These are phyloP conservation scores for Cryptops parisi DNA, from an alignment of 2,888 invertebrate genomes.

Conservation along the genomic window DNA sequence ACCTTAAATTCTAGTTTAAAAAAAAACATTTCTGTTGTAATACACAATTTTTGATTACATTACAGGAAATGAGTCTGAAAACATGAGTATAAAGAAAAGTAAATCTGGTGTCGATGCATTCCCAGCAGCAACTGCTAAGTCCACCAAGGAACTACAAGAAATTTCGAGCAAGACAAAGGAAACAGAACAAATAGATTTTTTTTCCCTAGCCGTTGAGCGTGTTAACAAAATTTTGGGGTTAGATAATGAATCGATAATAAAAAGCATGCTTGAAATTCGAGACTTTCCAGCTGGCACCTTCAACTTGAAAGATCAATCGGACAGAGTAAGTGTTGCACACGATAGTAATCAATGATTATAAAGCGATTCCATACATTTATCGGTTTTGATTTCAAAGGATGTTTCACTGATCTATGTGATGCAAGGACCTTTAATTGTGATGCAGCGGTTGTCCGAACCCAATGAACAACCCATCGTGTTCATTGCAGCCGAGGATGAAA, in stretches of 20 bases:
- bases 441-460: slow-evolving; percentile 43
- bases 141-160: too few species aligned
- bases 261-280: slow-evolving; percentile 62
- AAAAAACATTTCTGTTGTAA: too few species aligned
- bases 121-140: too few species aligned
- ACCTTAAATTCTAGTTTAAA: too few species aligned
- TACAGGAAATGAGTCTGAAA: too few species aligned
- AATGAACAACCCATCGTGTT: slow-evolving; percentile 4
- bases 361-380: too few species aligned
- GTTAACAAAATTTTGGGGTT: slow-evolving; percentile 65
- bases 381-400: slow-evolving; percentile 53
- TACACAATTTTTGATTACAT: too few species aligned
- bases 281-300: slow-evolving; percentile 70
- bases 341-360: too few species aligned
- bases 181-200: slow-evolving; percentile 20
- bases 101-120: too few species aligned
- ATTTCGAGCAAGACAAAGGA: too few species aligned
- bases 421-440: slow-evolving; percentile 66
- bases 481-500: slow-evolving; percentile 69
- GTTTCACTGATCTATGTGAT: slow-evolving; percentile 76
- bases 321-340: slow-evolving; percentile 55
- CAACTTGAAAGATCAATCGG: slow-evolving; percentile 77
- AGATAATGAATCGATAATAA: slow-evolving; percentile 49
- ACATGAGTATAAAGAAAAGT: too few species aligned
- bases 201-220: slow-evolving; percentile 60